These are phyloP conservation scores for Malurus leucopterus DNA, from an alignment of 2,797 vertebrate species.

Conservation along the genomic window DNA sequence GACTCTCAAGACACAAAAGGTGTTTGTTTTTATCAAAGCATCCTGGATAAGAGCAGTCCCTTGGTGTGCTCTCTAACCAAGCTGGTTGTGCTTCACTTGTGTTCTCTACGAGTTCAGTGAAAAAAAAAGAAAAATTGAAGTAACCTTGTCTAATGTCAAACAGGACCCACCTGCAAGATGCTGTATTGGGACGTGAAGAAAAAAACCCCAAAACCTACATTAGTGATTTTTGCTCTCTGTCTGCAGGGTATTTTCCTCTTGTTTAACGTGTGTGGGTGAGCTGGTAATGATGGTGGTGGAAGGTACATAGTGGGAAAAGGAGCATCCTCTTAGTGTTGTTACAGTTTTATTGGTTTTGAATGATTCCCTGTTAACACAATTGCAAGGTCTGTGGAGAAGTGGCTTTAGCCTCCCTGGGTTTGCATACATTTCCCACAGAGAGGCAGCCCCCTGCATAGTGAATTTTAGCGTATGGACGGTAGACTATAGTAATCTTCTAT, in stretches of 20 bases:
- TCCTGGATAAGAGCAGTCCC: background rate
- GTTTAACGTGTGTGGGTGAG: background rate
- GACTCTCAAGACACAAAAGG: background rate
- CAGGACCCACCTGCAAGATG: background rate
- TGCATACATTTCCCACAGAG: background rate
- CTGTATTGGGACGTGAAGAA: background rate
- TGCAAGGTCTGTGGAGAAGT: background rate
- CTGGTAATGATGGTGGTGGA: background rate
- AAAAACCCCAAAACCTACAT: background rate
- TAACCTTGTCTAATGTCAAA: background rate
- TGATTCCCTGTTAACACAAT: background rate
- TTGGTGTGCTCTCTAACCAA: background rate
- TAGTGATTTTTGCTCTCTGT: background rate
- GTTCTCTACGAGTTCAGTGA: background rate
- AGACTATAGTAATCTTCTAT: background rate
- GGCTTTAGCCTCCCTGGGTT: background rate
- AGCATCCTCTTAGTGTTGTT: background rate
- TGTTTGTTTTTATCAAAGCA: conserved; percentile 15
- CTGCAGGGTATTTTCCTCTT: background rate
- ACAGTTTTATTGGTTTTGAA: background rate
- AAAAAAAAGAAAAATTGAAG: background rate
- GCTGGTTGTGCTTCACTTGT: background rate
- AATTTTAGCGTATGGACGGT: background rate
- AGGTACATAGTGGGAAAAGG: background rate
- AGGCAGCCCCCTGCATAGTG: background rate